Percentiles rank a stretch among this genome's conserved stretches.
phyloP scores from a whole-genome alignment of 2,797 vertebrate genomes.

The Enteromius trimaculatus region DNA sequence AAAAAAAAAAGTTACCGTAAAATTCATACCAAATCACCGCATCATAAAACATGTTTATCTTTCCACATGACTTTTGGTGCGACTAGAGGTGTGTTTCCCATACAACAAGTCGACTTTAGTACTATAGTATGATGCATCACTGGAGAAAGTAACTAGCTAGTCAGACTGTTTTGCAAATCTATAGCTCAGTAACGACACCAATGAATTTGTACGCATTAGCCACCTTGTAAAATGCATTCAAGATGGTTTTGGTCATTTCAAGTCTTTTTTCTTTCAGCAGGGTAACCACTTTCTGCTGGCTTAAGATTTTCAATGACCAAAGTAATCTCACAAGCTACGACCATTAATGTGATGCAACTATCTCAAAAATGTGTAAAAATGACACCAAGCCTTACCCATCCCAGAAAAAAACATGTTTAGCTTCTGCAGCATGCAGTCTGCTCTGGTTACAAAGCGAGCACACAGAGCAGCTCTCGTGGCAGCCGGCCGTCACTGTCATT shows the following conservation, averaged over 20 bases:
- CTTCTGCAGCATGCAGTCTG: constrained; percentile 20
- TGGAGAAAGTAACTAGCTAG: not conserved
- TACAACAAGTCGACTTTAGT: not conserved
- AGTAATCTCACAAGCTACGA: not conserved
- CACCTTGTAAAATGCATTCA: not conserved
- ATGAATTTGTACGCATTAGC: not conserved
- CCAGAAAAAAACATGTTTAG: constrained; percentile 18
- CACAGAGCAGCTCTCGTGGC: constrained; percentile 14
- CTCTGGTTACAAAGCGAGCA: constrained; percentile 41
- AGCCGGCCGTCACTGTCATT: constrained; percentile 45
- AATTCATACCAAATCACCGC: too few relatives aligned
- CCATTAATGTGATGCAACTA: not conserved
- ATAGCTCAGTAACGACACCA: not conserved
- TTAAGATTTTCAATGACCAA: not conserved
- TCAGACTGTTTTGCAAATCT: not conserved
- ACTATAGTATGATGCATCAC: not conserved
- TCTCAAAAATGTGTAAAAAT: constrained; percentile 20
- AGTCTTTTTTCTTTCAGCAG: not conserved
- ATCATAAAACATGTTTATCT: too few relatives aligned
- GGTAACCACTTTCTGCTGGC: not conserved
- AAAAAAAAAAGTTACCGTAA: not conserved
- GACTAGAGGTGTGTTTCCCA: not conserved
- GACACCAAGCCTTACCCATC: constrained; percentile 7
- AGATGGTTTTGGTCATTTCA: not conserved
- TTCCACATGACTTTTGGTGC: too few relatives aligned